Base-by-base conservation (phyloP, 1,140 invertebrate genomes). In the Olivierus martensii region DNA sequence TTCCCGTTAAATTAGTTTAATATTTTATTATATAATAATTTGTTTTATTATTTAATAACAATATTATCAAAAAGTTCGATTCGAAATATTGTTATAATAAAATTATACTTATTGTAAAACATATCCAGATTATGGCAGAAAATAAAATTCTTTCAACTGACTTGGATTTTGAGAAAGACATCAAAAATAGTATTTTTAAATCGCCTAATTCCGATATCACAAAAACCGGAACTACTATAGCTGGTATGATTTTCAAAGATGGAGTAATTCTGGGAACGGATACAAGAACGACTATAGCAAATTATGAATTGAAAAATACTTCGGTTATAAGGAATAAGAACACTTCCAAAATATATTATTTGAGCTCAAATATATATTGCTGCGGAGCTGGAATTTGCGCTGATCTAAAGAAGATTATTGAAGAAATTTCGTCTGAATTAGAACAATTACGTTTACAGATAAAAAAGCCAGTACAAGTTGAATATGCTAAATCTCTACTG, bases 221-320 rank as follows among this genome's bases (percentile, higher is more conserved):
- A 28, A 98, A 97, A 73, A 98, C 95, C 59, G 95, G 95, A 59
- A 99, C 95, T 15, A 99, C 95, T 6, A 98, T 99, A 64, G 87
- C 82, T 52, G 95, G 92, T 28, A 79, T 93, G 17, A 78, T 92
- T 48, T 96, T 79, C 64, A 88, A 90, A 69, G 91, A 95, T 79
- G 95, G 94, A 41, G 87, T 99, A 49, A 82, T 99, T 59, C 75
- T 99, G 55, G 96, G 94, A 35, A 94, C 94, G 53, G 95, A 99
- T 74, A 97, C 94, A 0, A 75, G 95, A 69, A 91, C 95, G 18
- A 99, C 95, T 17, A n/a, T n/a, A n/a, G n/a, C n/a, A n/a, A n/a
- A n/a, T n/a, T n/a, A n/a, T n/a, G n/a, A n/a, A n/a, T n/a, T n/a
- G n/a, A n/a, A n/a, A n/a, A 83, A 85, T 67, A 91, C 87, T 52